Evolutionary conservation across 2,797 vertebrate species (phyloP), one percentile per base, ranked within the genome.

Genomic region (Erethizon dorsatum): DNA sequence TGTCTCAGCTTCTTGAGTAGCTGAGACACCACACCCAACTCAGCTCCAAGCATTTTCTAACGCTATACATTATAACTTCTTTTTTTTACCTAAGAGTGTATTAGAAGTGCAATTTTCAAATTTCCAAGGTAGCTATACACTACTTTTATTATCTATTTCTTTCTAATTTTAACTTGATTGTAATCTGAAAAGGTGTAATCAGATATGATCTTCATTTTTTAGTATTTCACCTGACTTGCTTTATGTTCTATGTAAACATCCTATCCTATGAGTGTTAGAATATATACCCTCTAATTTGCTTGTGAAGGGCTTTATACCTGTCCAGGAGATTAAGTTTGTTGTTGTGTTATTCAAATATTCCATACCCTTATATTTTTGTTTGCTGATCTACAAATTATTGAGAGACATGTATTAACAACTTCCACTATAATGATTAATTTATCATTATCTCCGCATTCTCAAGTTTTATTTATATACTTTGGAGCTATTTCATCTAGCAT

Each of bases 11-110:
- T 12, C 28, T 63, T 63, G 26, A 63, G 61, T 63, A 63, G 26
- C 10, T 63, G 28, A 8, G 12, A 31, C 28, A 63, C 61, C 61
- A 63, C 28, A 63, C 28, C 61, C 61, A 31, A 5, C 12, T 65
- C 26, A 65, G 31, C 63, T 78, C 54, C 47, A 89, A 92, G 50
- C n/a, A 82, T 47, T 83, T 88, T 56, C 56, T 67, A 92, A 71
- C 54, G 63, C 22, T 5, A 28, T 13, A 54, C 9, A 24, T 69
- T 45, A 15, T 54, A 2, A 83, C 28, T 65, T 61, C 26, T 71
- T 75, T 75, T 86, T 41, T 56, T 28, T 7, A 61, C 5, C 20
- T 24, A 41, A n/a, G n/a, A 83, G n/a, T 88, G 65, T 77, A 22
- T 67, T 88, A 86, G 22, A 78, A 75, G 8, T 47, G 3, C 75